Evolutionary conservation across 2,888 invertebrate species (phyloP), one percentile per base, ranked within the genome.

Genomic region (Meiosimyza decipiens): DNA sequence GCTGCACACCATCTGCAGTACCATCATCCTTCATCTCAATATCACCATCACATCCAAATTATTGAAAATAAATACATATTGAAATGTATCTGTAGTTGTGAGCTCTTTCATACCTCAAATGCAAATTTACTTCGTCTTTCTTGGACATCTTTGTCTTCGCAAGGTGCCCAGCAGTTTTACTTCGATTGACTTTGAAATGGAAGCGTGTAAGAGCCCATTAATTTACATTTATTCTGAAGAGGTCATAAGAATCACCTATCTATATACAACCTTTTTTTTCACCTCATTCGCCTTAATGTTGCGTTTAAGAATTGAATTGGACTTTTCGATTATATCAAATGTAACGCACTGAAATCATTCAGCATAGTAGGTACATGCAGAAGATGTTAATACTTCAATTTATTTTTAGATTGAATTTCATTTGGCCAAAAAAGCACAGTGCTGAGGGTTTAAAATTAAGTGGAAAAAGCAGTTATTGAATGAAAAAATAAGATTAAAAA

Each of bases 281-380:
- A 63, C 40, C 62, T 70, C 54, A 33, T 62, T 55, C 59, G 49
- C 33, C 18, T 60, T 28, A 50, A 54, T 54, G 62, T 70, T 40
- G 40, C 47, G 70, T 52, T 40, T 54, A 52, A 62, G 55, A 54
- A 70, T 63, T 62, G 47, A 70, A 63, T 54, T 63, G 40, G 47
- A 52, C 63, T 47, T 62, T 63, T 70, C 62, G 62, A 70, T 70
- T 52, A 54, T 63, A 40, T 52, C 54, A 54, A 70, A 70, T 49
- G 54, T 52, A 62, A 63, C n/a, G 54, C 54, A 50, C 15, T 28
- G 13, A 59, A 59, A 59, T 59, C 68, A 50, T 55, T 68, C 59
- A 57, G 57, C 50, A 67, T 22, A 22, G 22, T 22, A 22, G 22
- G 22, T 22, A 22, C 47, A 22, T 28, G 28, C 28, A 3, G 28